phyloP scores from a whole-genome alignment of 2,797 vertebrate species.

The Syncerus caffer region DNA sequence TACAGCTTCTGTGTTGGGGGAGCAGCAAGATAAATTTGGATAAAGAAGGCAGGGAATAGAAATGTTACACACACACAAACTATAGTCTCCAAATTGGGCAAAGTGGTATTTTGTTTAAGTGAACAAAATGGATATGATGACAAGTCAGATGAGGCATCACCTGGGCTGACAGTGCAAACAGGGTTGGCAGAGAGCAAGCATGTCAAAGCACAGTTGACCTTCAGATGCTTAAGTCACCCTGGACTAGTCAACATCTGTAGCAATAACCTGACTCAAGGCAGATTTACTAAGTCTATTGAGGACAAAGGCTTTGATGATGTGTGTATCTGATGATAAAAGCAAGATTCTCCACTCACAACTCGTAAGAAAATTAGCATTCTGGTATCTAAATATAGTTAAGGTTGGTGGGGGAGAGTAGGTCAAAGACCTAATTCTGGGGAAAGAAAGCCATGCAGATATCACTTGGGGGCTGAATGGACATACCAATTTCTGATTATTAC shows the following conservation, averaged over 20 bases:
- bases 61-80: background rate
- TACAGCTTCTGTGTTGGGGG: background rate
- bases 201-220: background rate
- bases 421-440: background rate
- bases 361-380: background rate
- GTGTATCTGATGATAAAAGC: background rate
- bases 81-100: background rate
- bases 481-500: background rate
- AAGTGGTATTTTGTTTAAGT: background rate
- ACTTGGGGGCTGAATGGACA: background rate
- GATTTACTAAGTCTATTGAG: background rate
- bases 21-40: background rate
- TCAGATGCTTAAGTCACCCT: background rate
- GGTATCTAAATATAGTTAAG: background rate
- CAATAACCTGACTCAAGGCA: background rate
- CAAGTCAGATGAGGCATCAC: background rate
- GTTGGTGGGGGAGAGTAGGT: background rate
- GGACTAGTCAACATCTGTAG: background rate
- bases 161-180: background rate
- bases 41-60: background rate
- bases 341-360: background rate
- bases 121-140: background rate
- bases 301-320: background rate
- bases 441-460: background rate
- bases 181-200: background rate